A percentile compares a stretch with the other conserved stretches of the same genome.
These are phyloP conservation scores for Eupithecia dodoneata DNA, from an alignment of 2,888 invertebrate species.

Conservation along the genomic window DNA sequence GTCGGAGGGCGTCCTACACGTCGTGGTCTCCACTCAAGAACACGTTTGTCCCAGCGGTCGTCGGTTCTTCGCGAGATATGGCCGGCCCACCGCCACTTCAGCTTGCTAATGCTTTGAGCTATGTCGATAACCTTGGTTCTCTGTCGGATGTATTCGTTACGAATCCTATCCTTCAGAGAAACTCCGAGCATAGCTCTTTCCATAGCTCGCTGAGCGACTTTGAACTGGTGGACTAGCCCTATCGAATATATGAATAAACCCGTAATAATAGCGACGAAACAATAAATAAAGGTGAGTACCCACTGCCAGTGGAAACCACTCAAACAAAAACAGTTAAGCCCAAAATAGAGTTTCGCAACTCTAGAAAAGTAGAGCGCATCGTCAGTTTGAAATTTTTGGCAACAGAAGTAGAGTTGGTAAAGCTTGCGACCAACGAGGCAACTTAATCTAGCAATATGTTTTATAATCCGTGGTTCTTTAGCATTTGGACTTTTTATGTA, in stretches of 20 bases:
- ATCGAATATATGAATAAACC: background rate
- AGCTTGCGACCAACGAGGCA: background rate
- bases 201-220: no score
- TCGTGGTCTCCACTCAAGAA: no score
- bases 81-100: no score
- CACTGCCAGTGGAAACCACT: slow-evolving; percentile 41
- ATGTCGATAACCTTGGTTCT: no score
- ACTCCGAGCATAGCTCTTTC: no score
- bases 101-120: no score
- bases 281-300: slow-evolving; percentile 39
- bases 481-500: background rate
- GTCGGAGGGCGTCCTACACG: no score
- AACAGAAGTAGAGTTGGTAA: slow-evolving; percentile 38
- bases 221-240: no score
- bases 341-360: slow-evolving; percentile 48
- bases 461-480: background rate
- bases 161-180: no score
- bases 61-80: no score
- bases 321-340: slow-evolving; percentile 50
- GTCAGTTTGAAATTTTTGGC: slow-evolving; percentile 30
- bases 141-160: no score
- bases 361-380: slow-evolving; percentile 46
- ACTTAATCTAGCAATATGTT: slow-evolving; percentile 10
- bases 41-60: no score
- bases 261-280: slow-evolving; percentile 3